phyloP scores from a whole-genome alignment of 2,888 invertebrate species.

The Gastrophysa polygoni region DNA sequence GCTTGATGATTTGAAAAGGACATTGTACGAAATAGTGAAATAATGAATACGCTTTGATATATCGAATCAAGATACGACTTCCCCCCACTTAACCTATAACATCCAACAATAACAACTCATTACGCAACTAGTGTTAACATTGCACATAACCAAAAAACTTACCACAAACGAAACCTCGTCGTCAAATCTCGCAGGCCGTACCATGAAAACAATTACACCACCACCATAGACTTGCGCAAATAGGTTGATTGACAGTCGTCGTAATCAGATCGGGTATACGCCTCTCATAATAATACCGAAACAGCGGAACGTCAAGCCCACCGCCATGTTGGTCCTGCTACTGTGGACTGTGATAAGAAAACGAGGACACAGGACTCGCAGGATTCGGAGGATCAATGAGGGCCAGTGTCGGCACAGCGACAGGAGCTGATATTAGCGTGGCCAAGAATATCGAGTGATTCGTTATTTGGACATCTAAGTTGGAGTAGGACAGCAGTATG shows the following conservation, averaged over 20 bases:
- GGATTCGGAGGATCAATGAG: slow-evolving; percentile 45
- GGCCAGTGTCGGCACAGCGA: slow-evolving; percentile 26
- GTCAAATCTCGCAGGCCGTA: slow-evolving; percentile 14
- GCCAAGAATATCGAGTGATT: too few species aligned
- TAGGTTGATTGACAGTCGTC: not conserved
- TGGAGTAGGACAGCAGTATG: too few species aligned
- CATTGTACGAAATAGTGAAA: too few species aligned
- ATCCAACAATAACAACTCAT: too few species aligned
- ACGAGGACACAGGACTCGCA: slow-evolving; percentile 22
- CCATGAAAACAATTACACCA: not conserved
- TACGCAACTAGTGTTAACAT: too few species aligned
- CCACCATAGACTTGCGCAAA: too few species aligned
- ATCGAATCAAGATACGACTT: too few species aligned
- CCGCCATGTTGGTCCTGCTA: slow-evolving; percentile 44
- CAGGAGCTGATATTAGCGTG: not conserved
- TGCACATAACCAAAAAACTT: not conserved
- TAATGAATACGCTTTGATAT: too few species aligned
- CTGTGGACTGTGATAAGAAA: slow-evolving; percentile 32
- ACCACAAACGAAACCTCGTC: slow-evolving; percentile 16
- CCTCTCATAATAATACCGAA: too few species aligned
- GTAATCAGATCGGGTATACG: not conserved
- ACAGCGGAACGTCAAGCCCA: slow-evolving; percentile 22
- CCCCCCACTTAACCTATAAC: too few species aligned
- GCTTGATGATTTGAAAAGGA: too few species aligned
- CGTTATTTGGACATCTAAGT: too few species aligned